Conservation (phyloP, 1,140 invertebrate species). For the Ctenoplectra terminalis region DNA sequence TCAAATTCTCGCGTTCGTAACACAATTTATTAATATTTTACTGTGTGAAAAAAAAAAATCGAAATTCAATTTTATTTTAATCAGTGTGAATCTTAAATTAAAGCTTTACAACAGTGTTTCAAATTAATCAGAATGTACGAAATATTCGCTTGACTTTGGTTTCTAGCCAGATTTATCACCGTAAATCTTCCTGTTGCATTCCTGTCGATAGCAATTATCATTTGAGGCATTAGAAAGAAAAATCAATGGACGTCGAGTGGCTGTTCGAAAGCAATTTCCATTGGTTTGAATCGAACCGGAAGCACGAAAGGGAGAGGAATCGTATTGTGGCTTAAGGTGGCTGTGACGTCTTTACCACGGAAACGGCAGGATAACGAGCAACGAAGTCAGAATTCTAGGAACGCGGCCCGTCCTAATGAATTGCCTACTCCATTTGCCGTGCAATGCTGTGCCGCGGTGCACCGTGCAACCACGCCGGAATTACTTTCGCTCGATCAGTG, state of each 20-base stretch:
- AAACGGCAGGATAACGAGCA: conserved; percentile 44
- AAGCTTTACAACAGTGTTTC: too few species aligned
- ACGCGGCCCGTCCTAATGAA: conserved; percentile 51
- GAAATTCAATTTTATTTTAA: too few species aligned
- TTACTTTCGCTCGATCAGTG: conserved; percentile 51
- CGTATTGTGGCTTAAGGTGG: conserved; percentile 13
- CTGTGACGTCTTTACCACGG: conserved; percentile 39
- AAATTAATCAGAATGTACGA: too few species aligned
- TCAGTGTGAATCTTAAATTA: too few species aligned
- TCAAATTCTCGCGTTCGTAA: neutral
- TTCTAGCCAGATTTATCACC: too few species aligned
- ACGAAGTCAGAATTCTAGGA: conserved; percentile 42
- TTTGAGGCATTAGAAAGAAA: too few species aligned
- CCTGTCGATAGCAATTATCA: too few species aligned
- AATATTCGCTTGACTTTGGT: too few species aligned
- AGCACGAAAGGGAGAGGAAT: neutral
- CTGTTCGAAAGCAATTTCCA: neutral
- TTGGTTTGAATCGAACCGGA: neutral
- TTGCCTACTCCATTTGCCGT: conserved; percentile 51
- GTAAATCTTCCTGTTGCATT: too few species aligned
- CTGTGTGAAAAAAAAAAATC: neutral
- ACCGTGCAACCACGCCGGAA: conserved; percentile 20
- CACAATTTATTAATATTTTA: neutral
- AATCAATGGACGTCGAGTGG: too few species aligned
- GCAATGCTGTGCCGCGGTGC: neutral